These are phyloP conservation scores for Ceyx margarethae DNA, from an alignment of 2,113 vertebrate genomes.

Conservation along the genomic window DNA sequence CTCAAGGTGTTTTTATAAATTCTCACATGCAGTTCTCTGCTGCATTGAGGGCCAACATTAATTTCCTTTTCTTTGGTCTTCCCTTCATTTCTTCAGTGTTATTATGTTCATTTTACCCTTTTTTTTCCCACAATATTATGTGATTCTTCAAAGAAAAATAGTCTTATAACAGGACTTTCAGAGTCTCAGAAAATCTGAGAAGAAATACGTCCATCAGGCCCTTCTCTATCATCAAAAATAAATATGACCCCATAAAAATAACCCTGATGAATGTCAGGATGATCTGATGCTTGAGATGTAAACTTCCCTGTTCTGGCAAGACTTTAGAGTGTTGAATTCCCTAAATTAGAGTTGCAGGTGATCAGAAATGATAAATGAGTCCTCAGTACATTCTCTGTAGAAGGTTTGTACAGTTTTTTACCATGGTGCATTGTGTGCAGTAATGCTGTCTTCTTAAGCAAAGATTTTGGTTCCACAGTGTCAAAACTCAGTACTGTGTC, in stretches of 20 bases:
- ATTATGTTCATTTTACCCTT: background rate
- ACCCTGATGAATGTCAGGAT: background rate
- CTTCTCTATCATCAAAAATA: background rate
- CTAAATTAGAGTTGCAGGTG: background rate
- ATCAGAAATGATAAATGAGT: background rate
- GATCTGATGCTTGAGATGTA: background rate
- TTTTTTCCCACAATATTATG: background rate
- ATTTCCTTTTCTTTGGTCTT: background rate
- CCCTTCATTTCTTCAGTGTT: background rate
- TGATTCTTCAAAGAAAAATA: background rate
- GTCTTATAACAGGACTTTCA: background rate
- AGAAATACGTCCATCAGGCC: fast-evolving
- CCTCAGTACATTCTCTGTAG: fast-evolving
- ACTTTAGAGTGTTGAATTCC: background rate
- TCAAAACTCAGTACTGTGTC: background rate
- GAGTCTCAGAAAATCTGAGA: background rate
- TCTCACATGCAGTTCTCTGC: background rate
- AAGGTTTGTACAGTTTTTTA: background rate
- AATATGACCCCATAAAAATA: background rate
- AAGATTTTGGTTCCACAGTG: background rate
- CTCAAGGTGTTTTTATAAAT: background rate
- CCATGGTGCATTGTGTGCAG: fast-evolving
- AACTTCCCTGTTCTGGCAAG: background rate
- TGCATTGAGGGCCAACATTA: background rate
- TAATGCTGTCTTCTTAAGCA: background rate